Base-by-base conservation (phyloP, 2,797 vertebrate species). In the Tenualosa ilisha region DNA sequence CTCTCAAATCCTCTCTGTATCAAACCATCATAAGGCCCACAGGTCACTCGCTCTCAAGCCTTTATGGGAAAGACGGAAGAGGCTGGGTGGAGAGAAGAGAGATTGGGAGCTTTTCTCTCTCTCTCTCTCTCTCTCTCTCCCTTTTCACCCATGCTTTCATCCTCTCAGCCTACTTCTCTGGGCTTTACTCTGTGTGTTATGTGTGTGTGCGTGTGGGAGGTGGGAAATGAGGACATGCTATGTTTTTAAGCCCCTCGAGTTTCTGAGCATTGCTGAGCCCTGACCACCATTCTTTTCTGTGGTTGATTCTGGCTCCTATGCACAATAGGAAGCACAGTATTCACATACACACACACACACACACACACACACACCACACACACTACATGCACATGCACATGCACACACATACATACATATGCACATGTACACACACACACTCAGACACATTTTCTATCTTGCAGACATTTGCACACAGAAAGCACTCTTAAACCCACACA, bases 121-220 rank as follows among this genome's bases (percentile, higher is more conserved):
- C 31, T 75, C 65, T 72, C 51, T 63, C 20, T 59, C 56, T 46
- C 46, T 46, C 46, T 46, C 46, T 46, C 46, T 46, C 56, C 56
- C 68, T 40, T 40, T 0, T 13, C 68, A 75, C 31, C 7, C 26
- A 81, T 81, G 56, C 26, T 86, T 86, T 89, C 82, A 88, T 87
- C 83, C 51, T 37, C 63, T 86, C 17, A 83, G 61, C 86, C 85
- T 85, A 85, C 50, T 87, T 90, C 53, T 51, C 50, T 12, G 50
- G 11, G 84, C 37, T 59, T 11, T 1, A 26, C 0, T 11, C 4
- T 51, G 7, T 51, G 50, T 51, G 1, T 49, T 49, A 17, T 56
- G 54, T 56, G 20, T 56, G 54, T 20, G 54, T 56, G 54, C 8
- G 50, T 59, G 72, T 83, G 65, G 81, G 26, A 86, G 49, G 20